Evolutionary conservation across 2,113 vertebrate genomes (phyloP), one percentile per base, ranked within the genome.

Genomic region (Lepus timidus): DNA sequence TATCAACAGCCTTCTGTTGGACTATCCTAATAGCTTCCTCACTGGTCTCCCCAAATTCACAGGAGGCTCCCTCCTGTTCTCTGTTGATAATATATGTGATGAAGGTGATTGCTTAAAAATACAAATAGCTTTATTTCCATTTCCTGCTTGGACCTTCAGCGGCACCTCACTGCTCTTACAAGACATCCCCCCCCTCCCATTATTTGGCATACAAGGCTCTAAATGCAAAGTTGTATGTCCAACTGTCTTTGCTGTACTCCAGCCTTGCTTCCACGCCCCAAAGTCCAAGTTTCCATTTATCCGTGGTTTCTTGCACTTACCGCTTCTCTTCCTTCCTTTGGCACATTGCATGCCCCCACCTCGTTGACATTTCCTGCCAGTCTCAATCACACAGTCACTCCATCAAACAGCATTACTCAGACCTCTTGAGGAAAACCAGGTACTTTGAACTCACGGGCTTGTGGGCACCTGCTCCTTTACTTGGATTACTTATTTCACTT

Each of bases 231-330:
- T 12, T 2, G 14, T 0, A 1, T 22, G 6, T 6, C 16, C 20
- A 44, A 51, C 10, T 22, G 5, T 0, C 0, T 13, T 62, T 5
- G 33, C 29, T 22, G 6, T 55, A 6, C 39, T 64, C 19, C 17
- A 31, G 19, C 8, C 61, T 8, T 6, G 44, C 25, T 7, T 29
- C n/a, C 12, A 3, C 6, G 20, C 23, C 7, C 9, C 13, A 14
- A 12, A 75, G 19, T 25, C 3, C 0, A 11, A 17, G 16, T 9
- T 49, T 58, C 10, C 11, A 0, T 5, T 8, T 0, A 16, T 0
- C 61, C 6, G 23, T 27, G 39, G 14, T 3, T 16, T 22, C 65
- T 73, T 58, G 25, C 33, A 36, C 12, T 16, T 39, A 10, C 36
- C 36, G 3, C 4, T 39, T 13, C 5, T 39, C 12, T 6, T 68